Conservation (phyloP, 2,888 invertebrate species). For the Ellobium chinense region DNA sequence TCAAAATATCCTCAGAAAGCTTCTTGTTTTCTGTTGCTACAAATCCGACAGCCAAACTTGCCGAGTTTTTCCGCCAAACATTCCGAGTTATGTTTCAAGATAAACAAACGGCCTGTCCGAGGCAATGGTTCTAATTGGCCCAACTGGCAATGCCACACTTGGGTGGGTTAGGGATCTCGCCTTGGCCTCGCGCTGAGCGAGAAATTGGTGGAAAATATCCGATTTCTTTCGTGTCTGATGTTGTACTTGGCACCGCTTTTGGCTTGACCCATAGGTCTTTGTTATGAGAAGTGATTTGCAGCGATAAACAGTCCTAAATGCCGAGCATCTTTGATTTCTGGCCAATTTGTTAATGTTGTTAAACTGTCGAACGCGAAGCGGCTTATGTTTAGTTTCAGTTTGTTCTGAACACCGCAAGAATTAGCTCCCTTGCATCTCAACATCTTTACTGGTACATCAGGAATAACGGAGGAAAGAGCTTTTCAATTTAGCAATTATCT, state of each 20-base stretch:
- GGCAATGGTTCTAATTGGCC: conserved; percentile 2
- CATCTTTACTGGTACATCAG: too few species aligned
- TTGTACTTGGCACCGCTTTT: not conserved
- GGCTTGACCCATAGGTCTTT: not conserved
- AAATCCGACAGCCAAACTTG: not conserved
- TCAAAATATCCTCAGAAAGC: not conserved
- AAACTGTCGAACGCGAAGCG: not conserved
- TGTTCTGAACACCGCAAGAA: not conserved
- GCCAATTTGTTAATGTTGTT: conserved; percentile 15
- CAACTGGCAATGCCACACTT: not conserved
- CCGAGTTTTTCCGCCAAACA: not conserved
- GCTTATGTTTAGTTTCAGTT: not conserved
- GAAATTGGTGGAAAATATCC: not conserved
- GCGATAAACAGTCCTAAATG: not conserved
- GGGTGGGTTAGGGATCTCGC: not conserved
- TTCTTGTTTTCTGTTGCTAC: not conserved
- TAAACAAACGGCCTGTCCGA: conserved; percentile 3
- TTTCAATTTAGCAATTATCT: too few species aligned
- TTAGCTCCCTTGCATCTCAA: too few species aligned
- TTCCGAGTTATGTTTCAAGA: conserved; percentile 8
- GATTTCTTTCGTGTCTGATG: not conserved
- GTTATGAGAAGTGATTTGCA: not conserved
- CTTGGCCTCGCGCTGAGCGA: not conserved
- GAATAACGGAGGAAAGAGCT: too few species aligned
- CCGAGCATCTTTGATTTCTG: not conserved